phyloP scores from a whole-genome alignment of 2,113 vertebrate genomes.

The Amia ocellicauda region DNA sequence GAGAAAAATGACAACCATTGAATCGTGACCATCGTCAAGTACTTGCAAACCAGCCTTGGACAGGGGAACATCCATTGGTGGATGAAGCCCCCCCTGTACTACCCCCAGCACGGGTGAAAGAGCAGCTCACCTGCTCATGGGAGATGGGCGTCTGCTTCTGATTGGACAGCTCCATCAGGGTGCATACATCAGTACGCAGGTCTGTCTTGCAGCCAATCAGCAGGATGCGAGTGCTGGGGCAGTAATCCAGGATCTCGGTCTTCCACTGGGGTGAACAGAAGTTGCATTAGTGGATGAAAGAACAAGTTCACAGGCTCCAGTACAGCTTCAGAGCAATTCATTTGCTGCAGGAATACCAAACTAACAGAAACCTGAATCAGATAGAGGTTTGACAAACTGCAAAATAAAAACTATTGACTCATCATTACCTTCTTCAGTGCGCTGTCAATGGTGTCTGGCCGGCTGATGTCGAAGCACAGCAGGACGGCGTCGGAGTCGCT shows the following conservation, averaged over 20 bases:
- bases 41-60: background rate
- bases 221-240: constrained; percentile 81
- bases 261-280: constrained; percentile 74
- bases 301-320: too few species aligned
- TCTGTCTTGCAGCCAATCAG: constrained; percentile 91
- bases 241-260: constrained; percentile 89
- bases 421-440: constrained; percentile 82
- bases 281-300: too few species aligned
- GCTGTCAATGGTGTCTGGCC: constrained; percentile 83
- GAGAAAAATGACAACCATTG: background rate
- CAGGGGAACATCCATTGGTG: background rate
- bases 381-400: background rate
- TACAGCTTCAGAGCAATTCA: too few species aligned
- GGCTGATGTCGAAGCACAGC: constrained; percentile 89
- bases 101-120: too few species aligned
- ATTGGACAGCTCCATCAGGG: constrained; percentile 89
- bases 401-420: background rate
- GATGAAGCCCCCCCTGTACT: background rate
- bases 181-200: constrained; percentile 89
- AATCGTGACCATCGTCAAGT: background rate
- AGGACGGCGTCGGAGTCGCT: constrained; percentile 90
- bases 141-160: constrained; percentile 87
- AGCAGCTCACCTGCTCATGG: constrained; percentile 84
- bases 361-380: too few species aligned
- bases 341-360: too few species aligned